Conservation (phyloP, 2,113 vertebrate genomes). For the Emydura subglobosa region DNA sequence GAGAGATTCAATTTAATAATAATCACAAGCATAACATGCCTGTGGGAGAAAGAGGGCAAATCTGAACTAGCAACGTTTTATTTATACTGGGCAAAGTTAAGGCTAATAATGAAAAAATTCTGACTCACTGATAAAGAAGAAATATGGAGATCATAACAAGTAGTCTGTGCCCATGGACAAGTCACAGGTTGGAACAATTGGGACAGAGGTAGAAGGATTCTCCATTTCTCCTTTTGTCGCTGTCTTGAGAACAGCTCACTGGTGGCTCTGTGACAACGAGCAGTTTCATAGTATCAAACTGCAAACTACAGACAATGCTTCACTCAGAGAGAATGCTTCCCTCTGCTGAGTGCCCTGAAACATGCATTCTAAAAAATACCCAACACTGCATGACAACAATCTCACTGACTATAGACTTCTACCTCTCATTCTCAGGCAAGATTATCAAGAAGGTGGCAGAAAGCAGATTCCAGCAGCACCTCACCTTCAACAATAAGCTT, state of each 20-base stretch:
- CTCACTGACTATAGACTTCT: neutral
- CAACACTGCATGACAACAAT: neutral
- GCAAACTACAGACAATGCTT: neutral
- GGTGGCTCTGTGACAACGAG: neutral
- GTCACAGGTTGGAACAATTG: neutral
- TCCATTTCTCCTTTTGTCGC: neutral
- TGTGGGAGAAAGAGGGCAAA: neutral
- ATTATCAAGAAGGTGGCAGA: neutral
- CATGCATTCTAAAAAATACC: neutral
- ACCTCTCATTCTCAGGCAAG: neutral
- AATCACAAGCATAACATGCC: neutral
- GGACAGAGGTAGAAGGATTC: neutral
- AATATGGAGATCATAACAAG: neutral
- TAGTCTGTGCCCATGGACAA: neutral
- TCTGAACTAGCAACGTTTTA: neutral
- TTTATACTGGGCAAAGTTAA: neutral
- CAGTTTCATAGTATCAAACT: neutral
- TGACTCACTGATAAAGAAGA: neutral
- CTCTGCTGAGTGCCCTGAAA: neutral
- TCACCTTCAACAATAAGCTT: neutral
- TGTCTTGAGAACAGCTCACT: accelerated
- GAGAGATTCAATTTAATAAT: neutral
- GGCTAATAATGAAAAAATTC: neutral
- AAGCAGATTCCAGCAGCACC: neutral
- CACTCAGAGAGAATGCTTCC: too few species aligned